phyloP scores from a whole-genome alignment of 2,797 vertebrate genomes.

The Pseudochirops cupreus region DNA sequence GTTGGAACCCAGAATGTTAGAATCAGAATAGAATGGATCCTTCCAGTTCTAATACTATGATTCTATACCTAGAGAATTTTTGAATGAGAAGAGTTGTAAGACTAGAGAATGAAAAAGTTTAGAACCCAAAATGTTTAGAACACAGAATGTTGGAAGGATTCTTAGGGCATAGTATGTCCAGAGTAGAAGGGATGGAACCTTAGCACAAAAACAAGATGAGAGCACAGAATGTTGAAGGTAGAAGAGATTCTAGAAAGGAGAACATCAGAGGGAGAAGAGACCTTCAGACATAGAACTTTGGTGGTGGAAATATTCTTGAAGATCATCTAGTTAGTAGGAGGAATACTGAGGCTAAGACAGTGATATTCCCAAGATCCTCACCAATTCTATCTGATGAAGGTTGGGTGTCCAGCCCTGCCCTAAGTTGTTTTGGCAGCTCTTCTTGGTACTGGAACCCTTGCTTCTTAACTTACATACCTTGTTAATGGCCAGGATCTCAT shows the following conservation, averaged over 20 bases:
- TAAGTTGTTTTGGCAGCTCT: neutral
- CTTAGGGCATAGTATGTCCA: neutral
- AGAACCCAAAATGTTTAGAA: neutral
- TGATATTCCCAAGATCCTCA: neutral
- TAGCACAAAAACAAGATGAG: neutral
- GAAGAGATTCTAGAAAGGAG: neutral
- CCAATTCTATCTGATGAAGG: neutral
- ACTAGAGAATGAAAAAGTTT: too few relatives aligned
- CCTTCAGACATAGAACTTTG: neutral
- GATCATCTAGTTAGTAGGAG: neutral
- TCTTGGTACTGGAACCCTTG: neutral
- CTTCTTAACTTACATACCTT: conserved; percentile 37
- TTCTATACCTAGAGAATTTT: too few relatives aligned
- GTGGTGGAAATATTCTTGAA: too few relatives aligned
- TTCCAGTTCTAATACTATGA: too few relatives aligned
- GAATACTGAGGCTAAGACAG: neutral
- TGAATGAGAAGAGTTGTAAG: too few relatives aligned
- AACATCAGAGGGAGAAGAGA: accelerated
- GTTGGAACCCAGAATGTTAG: too few relatives aligned
- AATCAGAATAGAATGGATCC: too few relatives aligned
- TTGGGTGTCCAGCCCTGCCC: neutral
- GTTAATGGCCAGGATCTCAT: conserved; percentile 66
- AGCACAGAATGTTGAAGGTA: neutral
- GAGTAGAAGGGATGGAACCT: neutral
- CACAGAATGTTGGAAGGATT: neutral